Percentiles rank a stretch among this genome's conserved stretches.
Conservation (phyloP, 2,888 invertebrate species). For the Lithophane socia region DNA sequence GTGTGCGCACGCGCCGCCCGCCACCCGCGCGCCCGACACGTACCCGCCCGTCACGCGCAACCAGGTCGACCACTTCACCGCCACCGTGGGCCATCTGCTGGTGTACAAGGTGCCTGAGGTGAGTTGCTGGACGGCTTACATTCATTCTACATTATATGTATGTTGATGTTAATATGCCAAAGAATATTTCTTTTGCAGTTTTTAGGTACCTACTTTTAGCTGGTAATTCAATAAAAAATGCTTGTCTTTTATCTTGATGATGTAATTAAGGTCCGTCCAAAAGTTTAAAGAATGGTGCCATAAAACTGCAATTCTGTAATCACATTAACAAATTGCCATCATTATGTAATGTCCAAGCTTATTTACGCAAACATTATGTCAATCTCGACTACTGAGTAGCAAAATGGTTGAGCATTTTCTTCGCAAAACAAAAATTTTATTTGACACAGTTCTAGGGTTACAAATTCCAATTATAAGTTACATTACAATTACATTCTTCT, state of each 20-base stretch:
- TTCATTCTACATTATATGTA: background rate
- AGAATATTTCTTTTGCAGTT: background rate
- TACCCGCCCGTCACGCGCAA: conserved; percentile 95
- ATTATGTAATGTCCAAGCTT: background rate
- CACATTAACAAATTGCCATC: background rate
- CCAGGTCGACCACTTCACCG: conserved; percentile 96
- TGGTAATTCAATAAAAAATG: background rate
- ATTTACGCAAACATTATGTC: background rate
- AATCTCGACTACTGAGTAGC: background rate
- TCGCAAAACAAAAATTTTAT: background rate
- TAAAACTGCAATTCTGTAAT: background rate
- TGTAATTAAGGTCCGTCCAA: background rate
- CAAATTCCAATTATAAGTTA: background rate
- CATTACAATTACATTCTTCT: background rate
- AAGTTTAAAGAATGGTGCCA: background rate
- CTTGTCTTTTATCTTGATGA: background rate
- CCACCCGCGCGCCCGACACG: conserved; percentile 91
- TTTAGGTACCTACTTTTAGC: background rate
- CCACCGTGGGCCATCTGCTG: conserved; percentile 95
- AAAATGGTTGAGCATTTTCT: background rate
- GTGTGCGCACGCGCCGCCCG: conserved; percentile 91
- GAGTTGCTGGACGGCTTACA: conserved; percentile 66
- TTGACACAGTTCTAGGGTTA: too few species aligned
- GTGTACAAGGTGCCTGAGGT: conserved; percentile 95
- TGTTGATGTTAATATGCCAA: too few species aligned